phyloP scores from a whole-genome alignment of 2,113 vertebrate species.

The Tinamus guttatus region DNA sequence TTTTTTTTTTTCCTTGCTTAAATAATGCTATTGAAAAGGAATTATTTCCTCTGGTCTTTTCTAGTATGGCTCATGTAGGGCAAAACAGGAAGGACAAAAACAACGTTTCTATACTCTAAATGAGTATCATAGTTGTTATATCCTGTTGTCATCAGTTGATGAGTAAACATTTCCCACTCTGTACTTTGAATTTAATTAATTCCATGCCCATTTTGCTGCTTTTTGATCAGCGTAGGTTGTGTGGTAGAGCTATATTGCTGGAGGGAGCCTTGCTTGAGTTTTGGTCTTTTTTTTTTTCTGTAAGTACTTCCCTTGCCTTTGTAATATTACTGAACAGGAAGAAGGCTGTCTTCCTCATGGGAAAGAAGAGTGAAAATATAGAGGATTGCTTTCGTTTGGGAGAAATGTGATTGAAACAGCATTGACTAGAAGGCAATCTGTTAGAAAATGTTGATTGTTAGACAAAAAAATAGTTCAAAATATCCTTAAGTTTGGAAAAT shows the following conservation, averaged over 20 bases:
- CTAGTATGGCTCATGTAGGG: not conserved
- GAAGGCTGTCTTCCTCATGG: not conserved
- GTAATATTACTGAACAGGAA: not conserved
- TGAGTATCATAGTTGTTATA: not conserved
- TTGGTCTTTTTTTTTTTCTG: not conserved
- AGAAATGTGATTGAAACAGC: not conserved
- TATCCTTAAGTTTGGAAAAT: not conserved
- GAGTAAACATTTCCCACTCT: not conserved
- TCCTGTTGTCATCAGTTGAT: not conserved
- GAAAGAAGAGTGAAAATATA: not conserved
- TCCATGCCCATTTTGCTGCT: not conserved
- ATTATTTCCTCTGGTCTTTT: not conserved
- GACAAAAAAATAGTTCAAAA: not conserved
- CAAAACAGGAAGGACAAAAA: not conserved
- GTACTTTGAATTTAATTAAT: not conserved
- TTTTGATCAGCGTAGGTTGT: not conserved
- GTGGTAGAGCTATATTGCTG: no score
- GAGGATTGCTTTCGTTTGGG: not conserved
- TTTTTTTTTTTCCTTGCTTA: no score
- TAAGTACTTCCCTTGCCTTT: not conserved
- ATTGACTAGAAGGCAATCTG: not conserved
- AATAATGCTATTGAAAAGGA: not conserved
- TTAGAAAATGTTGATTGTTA: not conserved
- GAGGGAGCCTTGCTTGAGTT: not conserved
- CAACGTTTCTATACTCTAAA: not conserved